Conservation (phyloP, 1,140 invertebrate species). For the Radopholus similis region DNA sequence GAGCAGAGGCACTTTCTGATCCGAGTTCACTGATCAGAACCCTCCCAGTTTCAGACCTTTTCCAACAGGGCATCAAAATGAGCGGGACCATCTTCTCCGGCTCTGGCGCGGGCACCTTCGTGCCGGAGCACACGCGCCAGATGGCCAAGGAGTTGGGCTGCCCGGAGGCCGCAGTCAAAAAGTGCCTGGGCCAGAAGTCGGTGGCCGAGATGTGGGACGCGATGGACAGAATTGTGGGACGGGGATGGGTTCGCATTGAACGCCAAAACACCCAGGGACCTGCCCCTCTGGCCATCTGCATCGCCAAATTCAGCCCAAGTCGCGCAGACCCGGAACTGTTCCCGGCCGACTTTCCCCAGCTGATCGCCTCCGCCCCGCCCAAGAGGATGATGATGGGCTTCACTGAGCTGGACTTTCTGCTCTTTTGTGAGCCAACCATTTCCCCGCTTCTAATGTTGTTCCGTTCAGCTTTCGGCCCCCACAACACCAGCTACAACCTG, state of each 20-base stretch:
- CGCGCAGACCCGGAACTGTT: conserved; percentile 23
- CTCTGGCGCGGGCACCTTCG: not conserved
- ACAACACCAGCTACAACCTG: no score
- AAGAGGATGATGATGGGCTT: conserved; percentile 26
- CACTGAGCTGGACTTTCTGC: conserved; percentile 21
- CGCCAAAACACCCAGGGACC: not conserved
- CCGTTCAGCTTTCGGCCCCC: no score
- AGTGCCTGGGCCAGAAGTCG: not conserved
- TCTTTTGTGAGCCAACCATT: conserved; percentile 13
- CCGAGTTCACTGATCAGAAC: not conserved
- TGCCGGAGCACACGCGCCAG: not conserved
- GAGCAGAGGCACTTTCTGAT: conserved; percentile 1
- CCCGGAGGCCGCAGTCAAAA: not conserved
- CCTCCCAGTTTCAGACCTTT: not conserved
- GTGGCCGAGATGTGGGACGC: not conserved
- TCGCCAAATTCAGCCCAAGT: not conserved
- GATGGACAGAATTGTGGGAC: not conserved
- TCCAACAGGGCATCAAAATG: not conserved
- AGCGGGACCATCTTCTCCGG: not conserved
- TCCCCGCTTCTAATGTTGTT: not conserved
- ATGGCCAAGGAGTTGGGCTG: not conserved
- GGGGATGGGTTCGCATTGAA: no score
- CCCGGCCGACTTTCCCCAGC: conserved; percentile 18
- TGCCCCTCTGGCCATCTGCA: not conserved
- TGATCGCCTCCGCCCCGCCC: conserved; percentile 4